phyloP scores from a whole-genome alignment of 2,888 invertebrate species.

The Caenorhabditis plicata region DNA sequence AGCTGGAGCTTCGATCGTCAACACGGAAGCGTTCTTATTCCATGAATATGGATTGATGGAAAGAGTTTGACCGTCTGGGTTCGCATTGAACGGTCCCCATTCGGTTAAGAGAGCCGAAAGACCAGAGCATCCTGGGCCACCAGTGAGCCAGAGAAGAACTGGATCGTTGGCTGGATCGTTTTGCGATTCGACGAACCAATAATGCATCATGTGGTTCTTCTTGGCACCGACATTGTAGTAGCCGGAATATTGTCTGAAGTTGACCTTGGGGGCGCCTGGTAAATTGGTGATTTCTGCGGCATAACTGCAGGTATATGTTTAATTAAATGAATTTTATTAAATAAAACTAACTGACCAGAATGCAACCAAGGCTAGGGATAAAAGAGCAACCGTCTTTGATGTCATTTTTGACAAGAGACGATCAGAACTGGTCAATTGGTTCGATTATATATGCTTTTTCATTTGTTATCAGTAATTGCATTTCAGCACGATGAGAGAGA shows the following conservation, averaged over 20 bases:
- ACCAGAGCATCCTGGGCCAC: slow-evolving; percentile 68
- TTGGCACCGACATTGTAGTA: slow-evolving; percentile 66
- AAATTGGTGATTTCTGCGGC: slow-evolving; percentile 31
- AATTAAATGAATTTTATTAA: too few species aligned
- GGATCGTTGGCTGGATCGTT: slow-evolving; percentile 46
- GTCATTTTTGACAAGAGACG: too few species aligned
- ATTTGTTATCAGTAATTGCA: neutral
- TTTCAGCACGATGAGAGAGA: too few species aligned
- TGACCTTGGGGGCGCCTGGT: slow-evolving; percentile 44
- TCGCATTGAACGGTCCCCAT: slow-evolving; percentile 66
- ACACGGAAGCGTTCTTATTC: slow-evolving; percentile 66
- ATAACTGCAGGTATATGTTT: too few species aligned
- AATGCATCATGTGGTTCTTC: slow-evolving; percentile 66
- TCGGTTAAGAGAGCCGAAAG: slow-evolving; percentile 67
- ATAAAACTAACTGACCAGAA: too few species aligned
- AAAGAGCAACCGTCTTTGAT: too few species aligned
- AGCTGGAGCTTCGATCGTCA: slow-evolving; percentile 70
- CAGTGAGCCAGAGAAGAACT: slow-evolving; percentile 48
- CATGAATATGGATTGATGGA: slow-evolving; percentile 53
- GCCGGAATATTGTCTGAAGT: slow-evolving; percentile 68
- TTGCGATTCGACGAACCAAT: slow-evolving; percentile 65
- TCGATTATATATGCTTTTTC: neutral
- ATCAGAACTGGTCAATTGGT: too few species aligned
- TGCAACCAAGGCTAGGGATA: too few species aligned
- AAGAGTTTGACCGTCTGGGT: slow-evolving; percentile 53